A percentile compares a stretch with the other conserved stretches of the same genome.
Evolutionary conservation across 1,140 invertebrate species (phyloP).

Genomic region (Drosophila teissieri): DNA sequence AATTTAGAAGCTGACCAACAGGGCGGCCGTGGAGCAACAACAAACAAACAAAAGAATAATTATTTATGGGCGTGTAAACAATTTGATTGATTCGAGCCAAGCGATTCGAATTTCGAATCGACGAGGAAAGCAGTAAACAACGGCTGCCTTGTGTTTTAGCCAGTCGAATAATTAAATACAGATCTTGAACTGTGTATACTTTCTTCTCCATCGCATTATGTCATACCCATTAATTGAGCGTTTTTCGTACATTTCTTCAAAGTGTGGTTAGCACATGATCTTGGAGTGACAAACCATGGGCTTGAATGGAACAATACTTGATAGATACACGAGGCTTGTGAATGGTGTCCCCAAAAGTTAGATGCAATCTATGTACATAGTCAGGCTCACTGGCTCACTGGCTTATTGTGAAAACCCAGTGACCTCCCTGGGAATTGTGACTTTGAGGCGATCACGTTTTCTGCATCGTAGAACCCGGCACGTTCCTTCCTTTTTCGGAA

Average conservation of each 20-base stretch:
- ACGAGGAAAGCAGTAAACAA: constrained; percentile 46
- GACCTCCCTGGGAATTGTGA: constrained; percentile 19
- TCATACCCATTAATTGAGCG: constrained; percentile 19
- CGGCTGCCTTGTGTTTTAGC: constrained; percentile 30
- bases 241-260: background rate
- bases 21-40: constrained; percentile 8
- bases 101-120: constrained; percentile 22
- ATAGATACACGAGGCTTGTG: background rate
- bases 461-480: constrained; percentile 33
- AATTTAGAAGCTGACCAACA: constrained; percentile 38
- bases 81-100: constrained; percentile 54
- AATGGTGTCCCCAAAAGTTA: constrained; percentile 1
- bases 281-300: background rate
- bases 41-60: constrained; percentile 51
- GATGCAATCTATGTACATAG: constrained; percentile 16
- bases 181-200: constrained; percentile 18
- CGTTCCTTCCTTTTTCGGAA: constrained; percentile 32
- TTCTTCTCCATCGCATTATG: constrained; percentile 39
- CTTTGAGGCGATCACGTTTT: constrained; percentile 36
- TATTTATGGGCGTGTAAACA: constrained; percentile 67
- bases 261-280: background rate
- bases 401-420: constrained; percentile 14
- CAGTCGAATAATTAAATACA: constrained; percentile 35
- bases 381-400: background rate
- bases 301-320: background rate